phyloP scores from a whole-genome alignment of 2,113 vertebrate genomes.

The Pachypanchax playfairii region DNA sequence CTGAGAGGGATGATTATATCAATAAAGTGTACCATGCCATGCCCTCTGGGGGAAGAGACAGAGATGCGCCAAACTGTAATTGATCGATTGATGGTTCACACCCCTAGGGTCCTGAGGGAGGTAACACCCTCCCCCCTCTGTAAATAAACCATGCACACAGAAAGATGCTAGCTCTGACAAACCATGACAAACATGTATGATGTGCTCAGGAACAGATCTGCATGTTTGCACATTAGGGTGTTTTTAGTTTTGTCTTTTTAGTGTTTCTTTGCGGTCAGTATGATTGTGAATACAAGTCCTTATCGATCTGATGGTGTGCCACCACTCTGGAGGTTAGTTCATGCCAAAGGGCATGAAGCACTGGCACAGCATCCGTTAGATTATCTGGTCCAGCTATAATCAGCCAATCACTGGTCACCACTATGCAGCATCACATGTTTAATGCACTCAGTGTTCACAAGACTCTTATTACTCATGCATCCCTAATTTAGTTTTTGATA shows the following conservation, averaged over 20 bases:
- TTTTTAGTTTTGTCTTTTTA: too few relatives aligned
- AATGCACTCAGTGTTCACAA: conserved; percentile 4
- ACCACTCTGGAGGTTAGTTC: conserved; percentile 57
- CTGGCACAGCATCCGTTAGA: conserved; percentile 47
- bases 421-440: conserved; percentile 35
- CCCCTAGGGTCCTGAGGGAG: conserved; percentile 25
- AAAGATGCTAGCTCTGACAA: not conserved
- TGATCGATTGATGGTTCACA: conserved; percentile 58
- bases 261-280: conserved; percentile 14
- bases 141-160: conserved; percentile 6
- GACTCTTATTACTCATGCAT: not conserved
- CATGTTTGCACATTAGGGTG: not conserved
- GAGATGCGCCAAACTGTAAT: conserved; percentile 44
- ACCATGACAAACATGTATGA: not conserved
- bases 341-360: conserved; percentile 51
- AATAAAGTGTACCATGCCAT: conserved; percentile 37
- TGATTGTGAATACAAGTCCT: conserved; percentile 23
- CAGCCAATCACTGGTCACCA: conserved; percentile 45
- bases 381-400: conserved; percentile 59
- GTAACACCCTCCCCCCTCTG: not conserved
- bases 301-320: conserved; percentile 47
- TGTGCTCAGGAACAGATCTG: not conserved
- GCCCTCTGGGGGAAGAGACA: conserved; percentile 20
- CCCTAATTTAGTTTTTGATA: not conserved
- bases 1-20: conserved; percentile 24